Evolutionary conservation across 2,797 vertebrate genomes (phyloP).

Genomic region (Acanthornis magna): DNA sequence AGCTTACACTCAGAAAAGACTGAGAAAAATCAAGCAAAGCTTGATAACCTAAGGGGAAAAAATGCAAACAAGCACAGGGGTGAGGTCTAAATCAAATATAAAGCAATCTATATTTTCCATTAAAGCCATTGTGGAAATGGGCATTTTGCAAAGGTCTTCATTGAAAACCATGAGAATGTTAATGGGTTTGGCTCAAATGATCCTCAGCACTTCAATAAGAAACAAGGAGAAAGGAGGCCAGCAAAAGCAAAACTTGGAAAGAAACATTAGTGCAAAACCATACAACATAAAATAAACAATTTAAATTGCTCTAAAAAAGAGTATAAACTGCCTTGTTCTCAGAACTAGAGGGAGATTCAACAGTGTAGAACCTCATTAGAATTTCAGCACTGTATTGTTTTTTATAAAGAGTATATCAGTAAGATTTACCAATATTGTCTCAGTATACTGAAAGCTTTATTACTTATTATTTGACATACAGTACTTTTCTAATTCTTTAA

Average conservation of each 20-base stretch:
- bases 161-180: conserved; percentile 16
- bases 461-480: background rate
- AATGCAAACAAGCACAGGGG: background rate
- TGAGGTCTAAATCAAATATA: background rate
- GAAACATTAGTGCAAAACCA: background rate
- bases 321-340: background rate
- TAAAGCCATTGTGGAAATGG: conserved; percentile 2
- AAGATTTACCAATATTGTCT: background rate
- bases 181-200: background rate
- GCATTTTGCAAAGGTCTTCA: conserved; percentile 28
- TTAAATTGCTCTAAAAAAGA: background rate
- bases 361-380: background rate
- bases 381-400: background rate
- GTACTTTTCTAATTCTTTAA: background rate
- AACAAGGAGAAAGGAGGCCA: background rate
- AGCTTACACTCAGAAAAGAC: background rate
- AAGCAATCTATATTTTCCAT: conserved; percentile 43
- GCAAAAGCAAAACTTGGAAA: background rate
- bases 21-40: background rate
- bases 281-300: background rate
- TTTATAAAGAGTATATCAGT: background rate
- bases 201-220: background rate
- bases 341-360: background rate
- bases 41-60: background rate
- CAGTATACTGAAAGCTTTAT: background rate